phyloP scores from a whole-genome alignment of 2,888 invertebrate species.

The Acleris laterana region DNA sequence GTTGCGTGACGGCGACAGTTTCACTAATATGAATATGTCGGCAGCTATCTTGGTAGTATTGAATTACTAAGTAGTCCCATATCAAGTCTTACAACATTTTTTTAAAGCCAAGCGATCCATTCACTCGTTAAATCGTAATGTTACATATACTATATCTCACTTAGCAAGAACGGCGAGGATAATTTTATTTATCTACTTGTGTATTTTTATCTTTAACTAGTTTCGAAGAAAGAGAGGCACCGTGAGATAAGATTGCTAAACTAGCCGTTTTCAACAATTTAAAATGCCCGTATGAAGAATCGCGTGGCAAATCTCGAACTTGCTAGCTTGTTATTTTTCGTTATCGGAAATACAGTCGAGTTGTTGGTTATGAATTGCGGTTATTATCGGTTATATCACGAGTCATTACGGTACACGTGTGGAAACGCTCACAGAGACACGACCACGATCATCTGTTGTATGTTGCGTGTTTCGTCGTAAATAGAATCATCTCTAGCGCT shows the following conservation, averaged over 20 bases:
- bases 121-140: too few species aligned
- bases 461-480: slow-evolving; percentile 3
- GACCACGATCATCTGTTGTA: slow-evolving; percentile 18
- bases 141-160: too few species aligned
- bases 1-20: slow-evolving; percentile 36
- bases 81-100: neutral
- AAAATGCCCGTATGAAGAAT: neutral
- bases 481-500: slow-evolving; percentile 9
- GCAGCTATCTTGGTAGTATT: slow-evolving; percentile 16
- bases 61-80: slow-evolving; percentile 11
- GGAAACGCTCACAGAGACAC: too few species aligned
- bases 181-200: too few species aligned
- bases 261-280: neutral
- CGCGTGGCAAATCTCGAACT: neutral
- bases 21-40: slow-evolving; percentile 34
- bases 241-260: too few species aligned
- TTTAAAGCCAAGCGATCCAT: too few species aligned
- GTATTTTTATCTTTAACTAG: too few species aligned
- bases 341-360: slow-evolving; percentile 7
- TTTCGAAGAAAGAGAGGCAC: too few species aligned
- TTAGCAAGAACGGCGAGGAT: too few species aligned
- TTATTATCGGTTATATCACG: slow-evolving; percentile 24
- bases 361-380: slow-evolving; percentile 11
- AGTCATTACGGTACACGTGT: slow-evolving; percentile 13
- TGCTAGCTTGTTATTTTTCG: slow-evolving; percentile 13